Percentiles rank a stretch among this genome's conserved stretches.
Conservation (phyloP, 2,888 invertebrate species). For the Luperina nickerlii region DNA sequence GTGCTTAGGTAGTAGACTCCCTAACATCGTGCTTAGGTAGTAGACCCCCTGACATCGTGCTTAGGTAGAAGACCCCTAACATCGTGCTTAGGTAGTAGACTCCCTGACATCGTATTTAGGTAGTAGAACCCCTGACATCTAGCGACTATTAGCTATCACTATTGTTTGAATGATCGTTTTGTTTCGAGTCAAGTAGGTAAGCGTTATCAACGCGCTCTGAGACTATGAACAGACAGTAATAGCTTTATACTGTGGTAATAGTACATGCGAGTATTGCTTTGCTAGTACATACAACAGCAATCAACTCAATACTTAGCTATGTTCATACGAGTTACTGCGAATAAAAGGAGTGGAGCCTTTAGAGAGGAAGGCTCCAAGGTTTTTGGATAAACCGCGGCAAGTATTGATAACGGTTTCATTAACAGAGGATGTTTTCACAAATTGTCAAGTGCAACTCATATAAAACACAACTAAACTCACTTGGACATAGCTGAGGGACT, state of each 20-base stretch:
- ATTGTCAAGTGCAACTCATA: constrained; percentile 5
- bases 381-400: not conserved
- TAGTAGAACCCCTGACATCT: not conserved
- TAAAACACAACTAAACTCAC: not conserved
- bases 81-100: no score
- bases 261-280: not conserved
- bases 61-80: no score
- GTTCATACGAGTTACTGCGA: not conserved
- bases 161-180: constrained; percentile 38
- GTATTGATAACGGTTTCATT: not conserved
- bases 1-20: no score
- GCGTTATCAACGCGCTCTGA: constrained; percentile 44
- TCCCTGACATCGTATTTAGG: no score
- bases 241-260: no score
- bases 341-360: not conserved
- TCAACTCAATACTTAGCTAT: constrained; percentile 8
- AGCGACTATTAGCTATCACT: constrained; percentile 18
- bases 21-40: no score
- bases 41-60: no score
- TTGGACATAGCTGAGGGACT: not conserved
- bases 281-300: constrained; percentile 1
- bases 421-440: not conserved
- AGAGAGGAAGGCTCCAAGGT: constrained; percentile 4
- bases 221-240: constrained; percentile 52
- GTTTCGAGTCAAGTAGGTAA: constrained; percentile 35